phyloP scores from a whole-genome alignment of 2,888 invertebrate species.

The Leptopilina syphax region DNA sequence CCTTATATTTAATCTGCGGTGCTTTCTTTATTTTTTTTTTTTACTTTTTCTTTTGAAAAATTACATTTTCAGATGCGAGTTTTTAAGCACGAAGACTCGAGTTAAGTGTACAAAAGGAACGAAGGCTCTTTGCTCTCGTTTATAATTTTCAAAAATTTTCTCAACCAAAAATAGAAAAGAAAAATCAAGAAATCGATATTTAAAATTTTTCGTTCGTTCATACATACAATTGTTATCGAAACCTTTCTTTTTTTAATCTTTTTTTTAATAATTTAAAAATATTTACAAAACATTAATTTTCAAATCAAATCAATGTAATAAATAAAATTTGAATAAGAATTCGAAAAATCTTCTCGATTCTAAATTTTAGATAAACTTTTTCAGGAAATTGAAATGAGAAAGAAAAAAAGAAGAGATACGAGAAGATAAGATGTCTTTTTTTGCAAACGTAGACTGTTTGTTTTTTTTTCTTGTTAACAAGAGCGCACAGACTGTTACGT shows the following conservation, averaged over 20 bases:
- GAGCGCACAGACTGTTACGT: conserved; percentile 59
- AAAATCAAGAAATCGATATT: not conserved
- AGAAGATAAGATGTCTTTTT: conserved; percentile 15
- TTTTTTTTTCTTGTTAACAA: conserved; percentile 50
- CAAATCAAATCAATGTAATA: not conserved
- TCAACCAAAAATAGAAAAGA: not conserved
- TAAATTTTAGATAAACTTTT: not conserved
- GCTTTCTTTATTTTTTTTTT: not conserved
- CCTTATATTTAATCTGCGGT: conserved; percentile 47
- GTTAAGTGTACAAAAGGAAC: conserved; percentile 31
- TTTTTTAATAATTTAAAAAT: no score
- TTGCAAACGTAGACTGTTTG: conserved; percentile 44
- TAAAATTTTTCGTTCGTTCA: no score
- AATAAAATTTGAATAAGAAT: not conserved
- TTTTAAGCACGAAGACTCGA: conserved; percentile 31
- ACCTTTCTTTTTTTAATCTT: no score
- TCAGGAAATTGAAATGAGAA: not conserved
- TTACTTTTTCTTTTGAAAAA: not conserved
- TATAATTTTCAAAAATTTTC: not conserved
- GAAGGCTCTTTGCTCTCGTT: conserved; percentile 26
- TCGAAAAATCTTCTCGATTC: conserved; percentile 26
- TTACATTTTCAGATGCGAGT: conserved; percentile 27
- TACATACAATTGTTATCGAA: no score
- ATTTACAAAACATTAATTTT: no score
- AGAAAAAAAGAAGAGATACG: conserved; percentile 9